Percentiles rank a stretch among this genome's conserved stretches.
These are phyloP conservation scores for Orussus abietinus DNA, from an alignment of 1,140 invertebrate species.

Conservation along the genomic window DNA sequence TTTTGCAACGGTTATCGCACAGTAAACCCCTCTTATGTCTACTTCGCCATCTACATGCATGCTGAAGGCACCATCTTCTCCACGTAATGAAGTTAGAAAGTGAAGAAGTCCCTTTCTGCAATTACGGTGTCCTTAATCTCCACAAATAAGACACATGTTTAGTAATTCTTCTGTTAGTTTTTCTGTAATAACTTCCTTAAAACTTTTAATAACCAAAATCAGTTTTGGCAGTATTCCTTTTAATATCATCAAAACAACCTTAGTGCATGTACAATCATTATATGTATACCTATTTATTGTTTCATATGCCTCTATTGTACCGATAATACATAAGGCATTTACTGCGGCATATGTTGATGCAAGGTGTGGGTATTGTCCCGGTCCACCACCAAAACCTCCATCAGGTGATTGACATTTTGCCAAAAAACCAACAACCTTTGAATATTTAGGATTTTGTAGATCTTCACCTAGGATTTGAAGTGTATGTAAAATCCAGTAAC, in stretches of 20 bases:
- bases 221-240: not conserved
- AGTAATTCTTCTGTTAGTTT: too few species aligned
- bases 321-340: slow-evolving; percentile 85
- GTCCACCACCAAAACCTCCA: slow-evolving; percentile 94
- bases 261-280: slow-evolving; percentile 1
- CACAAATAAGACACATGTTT: too few species aligned
- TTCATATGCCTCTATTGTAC: slow-evolving; percentile 80
- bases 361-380: slow-evolving; percentile 85
- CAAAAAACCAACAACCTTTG: slow-evolving; percentile 67
- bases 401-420: slow-evolving; percentile 70
- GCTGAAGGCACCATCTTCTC: slow-evolving; percentile 84
- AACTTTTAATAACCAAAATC: too few species aligned
- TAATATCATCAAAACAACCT: too few species aligned
- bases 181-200: too few species aligned
- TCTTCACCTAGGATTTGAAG: slow-evolving; percentile 76
- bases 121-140: too few species aligned
- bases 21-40: slow-evolving; percentile 93
- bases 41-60: slow-evolving; percentile 93
- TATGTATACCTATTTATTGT: slow-evolving; percentile 73
- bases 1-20: slow-evolving; percentile 85
- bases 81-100: slow-evolving; percentile 75
- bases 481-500: slow-evolving; percentile 93
- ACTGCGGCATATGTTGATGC: slow-evolving; percentile 97
- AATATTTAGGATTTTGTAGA: slow-evolving; percentile 64
- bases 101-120: slow-evolving; percentile 64